phyloP scores from a whole-genome alignment of 2,113 vertebrate genomes.

The Aldabrachelys gigantea region DNA sequence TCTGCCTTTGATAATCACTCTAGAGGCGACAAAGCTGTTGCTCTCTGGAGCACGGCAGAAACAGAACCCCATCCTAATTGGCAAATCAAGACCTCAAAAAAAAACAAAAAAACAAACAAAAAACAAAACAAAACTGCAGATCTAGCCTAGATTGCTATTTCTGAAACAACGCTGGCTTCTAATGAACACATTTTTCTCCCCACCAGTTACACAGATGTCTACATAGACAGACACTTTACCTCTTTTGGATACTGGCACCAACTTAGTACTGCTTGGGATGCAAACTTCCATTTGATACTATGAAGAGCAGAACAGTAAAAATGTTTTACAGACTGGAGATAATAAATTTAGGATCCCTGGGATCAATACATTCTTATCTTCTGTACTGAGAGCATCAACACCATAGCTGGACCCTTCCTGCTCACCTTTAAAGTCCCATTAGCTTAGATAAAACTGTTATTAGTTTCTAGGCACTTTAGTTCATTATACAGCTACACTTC shows the following conservation, averaged over 20 bases:
- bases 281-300: background rate
- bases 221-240: background rate
- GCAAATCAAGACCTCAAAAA: background rate
- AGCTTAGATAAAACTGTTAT: background rate
- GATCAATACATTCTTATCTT: background rate
- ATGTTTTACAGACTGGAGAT: background rate
- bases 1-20: background rate
- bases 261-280: background rate
- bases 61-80: background rate
- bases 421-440: background rate
- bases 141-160: background rate
- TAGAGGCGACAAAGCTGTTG: background rate
- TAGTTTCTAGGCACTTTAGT: background rate
- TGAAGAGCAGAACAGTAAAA: background rate
- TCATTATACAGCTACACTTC: background rate
- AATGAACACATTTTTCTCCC: background rate
- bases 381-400: background rate
- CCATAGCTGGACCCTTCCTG: background rate
- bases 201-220: background rate
- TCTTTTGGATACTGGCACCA: background rate
- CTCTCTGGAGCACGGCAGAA: background rate
- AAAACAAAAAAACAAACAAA: background rate
- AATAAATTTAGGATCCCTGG: background rate
- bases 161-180: background rate
- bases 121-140: background rate